These are phyloP conservation scores for Lophotriccus pileatus DNA, from an alignment of 2,797 vertebrate genomes.

Conservation along the genomic window DNA sequence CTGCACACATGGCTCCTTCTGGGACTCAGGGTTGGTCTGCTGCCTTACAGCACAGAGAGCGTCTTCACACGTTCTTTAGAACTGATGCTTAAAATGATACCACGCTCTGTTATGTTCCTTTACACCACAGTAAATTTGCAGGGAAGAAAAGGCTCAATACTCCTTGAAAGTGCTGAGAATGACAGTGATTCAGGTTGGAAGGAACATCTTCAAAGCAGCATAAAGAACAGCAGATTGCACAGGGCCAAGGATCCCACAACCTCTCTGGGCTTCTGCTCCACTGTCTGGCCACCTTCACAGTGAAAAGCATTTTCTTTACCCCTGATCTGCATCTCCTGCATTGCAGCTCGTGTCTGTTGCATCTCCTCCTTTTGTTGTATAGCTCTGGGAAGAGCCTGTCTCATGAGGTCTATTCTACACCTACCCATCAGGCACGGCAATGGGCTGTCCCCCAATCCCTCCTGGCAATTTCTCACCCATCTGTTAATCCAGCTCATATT, in stretches of 20 bases:
- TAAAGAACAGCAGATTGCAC: background rate
- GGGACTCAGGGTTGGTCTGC: background rate
- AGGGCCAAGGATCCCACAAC: background rate
- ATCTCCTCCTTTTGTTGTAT: background rate
- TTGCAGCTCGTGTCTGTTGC: fast-evolving
- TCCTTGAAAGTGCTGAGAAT: background rate
- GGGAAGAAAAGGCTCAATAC: background rate
- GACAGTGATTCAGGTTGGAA: background rate
- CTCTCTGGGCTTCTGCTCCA: background rate
- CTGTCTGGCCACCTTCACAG: background rate
- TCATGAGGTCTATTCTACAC: background rate
- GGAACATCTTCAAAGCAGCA: background rate
- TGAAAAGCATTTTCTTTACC: background rate
- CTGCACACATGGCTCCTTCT: background rate
- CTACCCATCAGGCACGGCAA: background rate
- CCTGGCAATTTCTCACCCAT: background rate
- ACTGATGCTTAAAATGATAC: background rate
- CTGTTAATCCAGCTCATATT: background rate
- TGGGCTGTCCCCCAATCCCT: background rate
- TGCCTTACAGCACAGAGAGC: background rate
- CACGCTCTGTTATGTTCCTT: background rate
- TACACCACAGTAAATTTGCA: background rate
- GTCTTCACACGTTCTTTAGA: background rate
- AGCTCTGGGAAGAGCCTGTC: background rate
- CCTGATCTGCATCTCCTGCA: fast-evolving